These are phyloP conservation scores for Thumatha senex DNA, from an alignment of 2,888 invertebrate genomes.

Conservation along the genomic window DNA sequence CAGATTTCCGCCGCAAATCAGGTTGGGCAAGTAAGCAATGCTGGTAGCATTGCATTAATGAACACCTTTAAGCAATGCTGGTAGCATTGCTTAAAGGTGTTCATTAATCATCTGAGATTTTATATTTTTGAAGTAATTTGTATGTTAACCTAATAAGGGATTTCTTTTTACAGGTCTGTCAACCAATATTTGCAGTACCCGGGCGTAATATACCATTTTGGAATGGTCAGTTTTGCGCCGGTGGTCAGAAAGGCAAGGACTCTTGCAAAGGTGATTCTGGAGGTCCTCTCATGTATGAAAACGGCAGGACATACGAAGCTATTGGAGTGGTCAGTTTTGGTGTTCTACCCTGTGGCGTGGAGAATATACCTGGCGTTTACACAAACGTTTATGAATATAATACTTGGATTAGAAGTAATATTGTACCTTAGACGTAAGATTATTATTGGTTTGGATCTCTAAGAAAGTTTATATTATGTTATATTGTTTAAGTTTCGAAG, in stretches of 20 bases:
- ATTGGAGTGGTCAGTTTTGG: constrained; percentile 86
- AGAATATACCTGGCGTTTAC: constrained; percentile 85
- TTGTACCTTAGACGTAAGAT: constrained; percentile 19
- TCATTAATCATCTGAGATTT: no score
- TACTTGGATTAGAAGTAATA: constrained; percentile 78
- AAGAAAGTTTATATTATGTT: not conserved
- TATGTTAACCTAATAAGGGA: no score
- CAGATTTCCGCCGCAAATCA: no score
- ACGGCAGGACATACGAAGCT: constrained; percentile 45
- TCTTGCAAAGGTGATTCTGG: constrained; percentile 86
- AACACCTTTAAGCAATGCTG: no score
- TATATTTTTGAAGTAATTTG: no score
- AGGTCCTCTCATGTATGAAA: constrained; percentile 83
- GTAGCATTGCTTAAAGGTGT: no score
- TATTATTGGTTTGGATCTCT: not conserved
- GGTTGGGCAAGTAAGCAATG: no score
- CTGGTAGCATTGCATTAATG: no score
- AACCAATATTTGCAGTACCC: constrained; percentile 19
- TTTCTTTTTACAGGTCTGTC: constrained; percentile 34
- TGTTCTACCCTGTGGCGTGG: constrained; percentile 82
- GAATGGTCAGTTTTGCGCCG: constrained; percentile 78
- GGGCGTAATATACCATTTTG: constrained; percentile 23
- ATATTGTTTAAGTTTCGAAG: not conserved
- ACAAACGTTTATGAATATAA: constrained; percentile 82
- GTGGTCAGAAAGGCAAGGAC: constrained; percentile 79